Evolutionary conservation across 2,888 invertebrate genomes (phyloP).

Genomic region (Heliconius charithonia): DNA sequence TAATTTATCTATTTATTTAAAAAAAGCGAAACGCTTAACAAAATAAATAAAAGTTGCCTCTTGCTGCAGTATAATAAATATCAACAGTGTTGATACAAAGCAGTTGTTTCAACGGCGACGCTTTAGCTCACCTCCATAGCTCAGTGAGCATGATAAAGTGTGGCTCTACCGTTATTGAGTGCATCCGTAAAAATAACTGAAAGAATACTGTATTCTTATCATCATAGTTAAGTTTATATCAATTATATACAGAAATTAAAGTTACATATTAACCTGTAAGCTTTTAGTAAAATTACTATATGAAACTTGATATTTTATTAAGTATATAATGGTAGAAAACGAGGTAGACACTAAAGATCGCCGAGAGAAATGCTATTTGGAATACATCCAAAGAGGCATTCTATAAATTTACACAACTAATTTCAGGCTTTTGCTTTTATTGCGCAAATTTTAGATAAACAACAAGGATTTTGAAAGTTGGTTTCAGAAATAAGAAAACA

Average conservation of each 20-base stretch:
- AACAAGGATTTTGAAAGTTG: neutral
- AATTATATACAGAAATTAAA: neutral
- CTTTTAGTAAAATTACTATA: too few species aligned
- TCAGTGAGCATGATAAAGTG: slow-evolving; percentile 29
- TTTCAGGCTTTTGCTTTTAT: slow-evolving; percentile 33
- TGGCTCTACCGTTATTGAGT: slow-evolving; percentile 29
- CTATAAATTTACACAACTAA: slow-evolving; percentile 37
- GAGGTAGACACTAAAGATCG: slow-evolving; percentile 35
- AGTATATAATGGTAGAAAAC: slow-evolving; percentile 32
- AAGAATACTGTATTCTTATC: slow-evolving; percentile 22
- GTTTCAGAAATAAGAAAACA: too few species aligned
- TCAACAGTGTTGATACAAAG: slow-evolving; percentile 38
- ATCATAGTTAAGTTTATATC: slow-evolving; percentile 27
- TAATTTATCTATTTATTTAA: neutral
- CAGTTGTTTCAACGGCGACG: slow-evolving; percentile 36
- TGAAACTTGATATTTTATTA: slow-evolving; percentile 2
- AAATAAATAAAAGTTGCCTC: slow-evolving; percentile 14
- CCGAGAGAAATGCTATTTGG: slow-evolving; percentile 39
- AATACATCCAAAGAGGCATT: slow-evolving; percentile 38
- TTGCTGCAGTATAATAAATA: slow-evolving; percentile 33
- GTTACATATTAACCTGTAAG: too few species aligned
- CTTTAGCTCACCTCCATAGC: slow-evolving; percentile 35
- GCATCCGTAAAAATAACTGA: slow-evolving; percentile 25
- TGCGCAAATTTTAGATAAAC: slow-evolving; percentile 30
- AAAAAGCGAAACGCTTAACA: neutral